Evolutionary conservation across 2,797 vertebrate species (phyloP), one percentile per base, ranked within the genome.

Genomic region (Acanthopagrus latus): DNA sequence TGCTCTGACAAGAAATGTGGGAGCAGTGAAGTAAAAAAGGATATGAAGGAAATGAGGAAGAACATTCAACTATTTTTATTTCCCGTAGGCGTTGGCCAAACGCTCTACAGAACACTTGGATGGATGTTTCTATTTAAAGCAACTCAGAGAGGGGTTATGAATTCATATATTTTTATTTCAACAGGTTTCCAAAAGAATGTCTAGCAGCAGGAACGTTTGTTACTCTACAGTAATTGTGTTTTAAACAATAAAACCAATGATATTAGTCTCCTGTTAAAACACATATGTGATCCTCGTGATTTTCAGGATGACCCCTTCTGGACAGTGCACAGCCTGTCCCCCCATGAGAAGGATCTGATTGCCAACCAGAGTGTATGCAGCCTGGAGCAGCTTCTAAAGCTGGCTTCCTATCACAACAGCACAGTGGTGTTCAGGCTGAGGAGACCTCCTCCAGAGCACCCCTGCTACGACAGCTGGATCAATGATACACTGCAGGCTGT

Each of bases 271-370:
- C 3, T 58, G 38, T 52, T 54, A 7, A 68, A 65, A 58, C 3
- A 21, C 46, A 48, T 27, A 17, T 57, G 16, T 52, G 18, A 11
- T 21, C 20, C 18, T 27, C 43, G 14, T 46, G 64, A 33, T 33
- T 76, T 83, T 76, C 83, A 99, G 98, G 94, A 95, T 0, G 97
- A 99, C 87, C 98, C 98, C 43, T 99, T 97, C 93, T 97, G 97
- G 97, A 97, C 93, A 0, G 96, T 89, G 0, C 64, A 89, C 50
- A 91, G 89, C 3, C 92, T 99, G 81, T 95, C 96, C 0, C 63
- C 51, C 0, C 85, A 83, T 0, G 97, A 99, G 70, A 93, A 87
- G 59, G 64, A 83, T 29, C 90, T 93, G 74, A 96, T 96, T 16
- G 92, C 89, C 75, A 98, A 98, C 91, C 98, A 99, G 89, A 97